Evolutionary conservation across 2,888 invertebrate genomes (phyloP), one percentile per base, ranked within the genome.

Genomic region (Ditula angustiorana): DNA sequence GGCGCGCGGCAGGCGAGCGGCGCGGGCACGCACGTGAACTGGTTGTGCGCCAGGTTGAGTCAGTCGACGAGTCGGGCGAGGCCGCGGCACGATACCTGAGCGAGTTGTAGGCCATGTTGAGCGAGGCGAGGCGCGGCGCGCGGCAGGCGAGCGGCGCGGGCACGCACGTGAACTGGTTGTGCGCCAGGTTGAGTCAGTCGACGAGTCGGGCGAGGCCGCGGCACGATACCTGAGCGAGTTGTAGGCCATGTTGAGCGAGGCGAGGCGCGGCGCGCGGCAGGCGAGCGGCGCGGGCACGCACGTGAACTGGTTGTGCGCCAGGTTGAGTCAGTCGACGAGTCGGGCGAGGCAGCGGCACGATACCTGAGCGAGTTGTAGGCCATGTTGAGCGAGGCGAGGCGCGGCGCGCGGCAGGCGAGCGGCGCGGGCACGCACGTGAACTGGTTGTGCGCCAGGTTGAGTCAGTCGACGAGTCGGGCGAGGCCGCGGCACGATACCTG

Each of bases 21-120:
- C 1, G 95, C 94, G 0, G 99, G 99, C 66, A 99, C 95, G 72
- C 95, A 95, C 30, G 96, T 95, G 83, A 99, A 98, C 73, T 96
- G 94, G 93, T 99, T 99, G 88, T 98, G 97, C 0, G 98, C 96
- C 33, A 99, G 93, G 90, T 98, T 98, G 3, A 99, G 93, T 62
- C n/a, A n/a, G 41, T 99, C 97, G 0, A 98, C 96, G 94, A 99
- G 82, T 98, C 98, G 13, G 99, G 94, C 37, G 97, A 93, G 0
- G 97, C 96, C 95, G 95, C 0, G 98, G 96, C 4, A 98, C 98
- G 62, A n/a, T n/a, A n/a, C n/a, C n/a, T n/a, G n/a, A n/a, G n/a
- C n/a, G n/a, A n/a, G n/a, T n/a, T 62, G 41, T 99, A 97, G 0
- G 98, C 96, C 94, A 99, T 95, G 82, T 98, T 98, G 13, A 99